A percentile compares a stretch with the other conserved stretches of the same genome.
Conservation (phyloP, 1,140 invertebrate species). For the Drosophila orena region DNA sequence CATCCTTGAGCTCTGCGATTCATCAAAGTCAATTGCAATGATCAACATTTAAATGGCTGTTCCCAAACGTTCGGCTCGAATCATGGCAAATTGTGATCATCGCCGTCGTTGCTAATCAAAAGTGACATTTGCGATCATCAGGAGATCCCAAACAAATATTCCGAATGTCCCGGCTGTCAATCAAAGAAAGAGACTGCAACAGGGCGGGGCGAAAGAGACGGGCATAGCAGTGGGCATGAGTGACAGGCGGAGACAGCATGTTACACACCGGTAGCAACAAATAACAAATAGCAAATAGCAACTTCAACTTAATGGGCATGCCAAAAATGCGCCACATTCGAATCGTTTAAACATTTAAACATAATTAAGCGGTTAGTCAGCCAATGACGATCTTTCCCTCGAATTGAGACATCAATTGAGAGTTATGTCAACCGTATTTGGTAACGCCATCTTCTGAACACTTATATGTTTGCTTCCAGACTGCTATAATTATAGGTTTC, state of each 20-base stretch:
- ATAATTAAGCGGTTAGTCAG: conserved; percentile 70
- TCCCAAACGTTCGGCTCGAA: conserved; percentile 10
- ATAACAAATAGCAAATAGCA: conserved; percentile 17
- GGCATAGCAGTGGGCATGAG: background rate
- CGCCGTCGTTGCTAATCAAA: conserved; percentile 61
- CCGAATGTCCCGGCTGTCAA: conserved; percentile 52
- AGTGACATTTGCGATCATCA: conserved; percentile 48
- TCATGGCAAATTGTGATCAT: conserved; percentile 36
- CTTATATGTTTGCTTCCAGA: conserved; percentile 1
- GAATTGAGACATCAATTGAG: conserved; percentile 75
- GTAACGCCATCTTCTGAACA: conserved; percentile 27
- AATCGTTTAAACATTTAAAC: conserved; percentile 60
- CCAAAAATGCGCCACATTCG: conserved; percentile 71
- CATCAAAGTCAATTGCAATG: conserved; percentile 28
- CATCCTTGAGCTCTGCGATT: background rate
- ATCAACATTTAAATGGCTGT: conserved; percentile 31
- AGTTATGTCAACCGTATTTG: conserved; percentile 43
- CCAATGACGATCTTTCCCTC: conserved; percentile 23
- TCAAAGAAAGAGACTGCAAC: conserved; percentile 8
- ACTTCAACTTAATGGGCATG: conserved; percentile 51
- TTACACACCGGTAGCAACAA: conserved; percentile 32
- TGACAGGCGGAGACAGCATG: conserved; percentile 32
- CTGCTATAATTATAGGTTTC: conserved; percentile 72
- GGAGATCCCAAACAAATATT: conserved; percentile 12
- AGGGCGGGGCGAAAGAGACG: conserved; percentile 6